Evolutionary conservation across 2,113 vertebrate species (phyloP).

Genomic region (Okapia johnstoni): DNA sequence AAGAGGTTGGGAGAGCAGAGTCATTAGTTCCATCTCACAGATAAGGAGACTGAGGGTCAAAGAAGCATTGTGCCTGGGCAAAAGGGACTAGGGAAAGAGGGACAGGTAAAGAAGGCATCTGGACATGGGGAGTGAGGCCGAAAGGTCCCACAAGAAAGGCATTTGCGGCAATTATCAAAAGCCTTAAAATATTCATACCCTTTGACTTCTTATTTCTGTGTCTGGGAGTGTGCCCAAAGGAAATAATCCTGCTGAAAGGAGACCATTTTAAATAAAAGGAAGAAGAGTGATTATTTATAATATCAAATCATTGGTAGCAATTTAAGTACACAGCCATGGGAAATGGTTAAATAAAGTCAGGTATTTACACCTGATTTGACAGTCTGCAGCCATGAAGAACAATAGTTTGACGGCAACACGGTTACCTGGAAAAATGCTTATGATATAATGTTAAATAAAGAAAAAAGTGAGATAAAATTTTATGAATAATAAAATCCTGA

Average conservation of each 20-base stretch:
- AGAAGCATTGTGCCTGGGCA: not conserved
- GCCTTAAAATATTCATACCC: not conserved
- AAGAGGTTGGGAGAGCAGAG: too few species aligned
- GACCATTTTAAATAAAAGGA: not conserved
- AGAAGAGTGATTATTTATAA: not conserved
- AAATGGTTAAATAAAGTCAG: constrained; percentile 27
- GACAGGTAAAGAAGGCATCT: not conserved
- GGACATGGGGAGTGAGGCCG: not conserved
- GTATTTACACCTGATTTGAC: not conserved
- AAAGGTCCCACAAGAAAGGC: not conserved
- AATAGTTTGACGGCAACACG: not conserved
- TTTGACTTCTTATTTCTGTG: not conserved
- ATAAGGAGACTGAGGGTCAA: not conserved
- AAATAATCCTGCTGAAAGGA: not conserved
- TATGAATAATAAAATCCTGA: constrained; percentile 8
- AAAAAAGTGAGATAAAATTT: not conserved
- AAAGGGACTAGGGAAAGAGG: not conserved
- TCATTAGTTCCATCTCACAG: not conserved
- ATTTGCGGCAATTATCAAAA: not conserved
- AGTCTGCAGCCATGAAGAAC: constrained; percentile 6
- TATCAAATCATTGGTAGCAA: constrained; percentile 1
- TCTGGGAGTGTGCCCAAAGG: not conserved
- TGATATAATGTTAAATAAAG: not conserved
- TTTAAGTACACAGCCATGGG: not conserved
- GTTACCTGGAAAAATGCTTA: constrained; percentile 3